Evolutionary conservation across 2,797 vertebrate genomes (phyloP).

Genomic region (Geotria australis): DNA sequence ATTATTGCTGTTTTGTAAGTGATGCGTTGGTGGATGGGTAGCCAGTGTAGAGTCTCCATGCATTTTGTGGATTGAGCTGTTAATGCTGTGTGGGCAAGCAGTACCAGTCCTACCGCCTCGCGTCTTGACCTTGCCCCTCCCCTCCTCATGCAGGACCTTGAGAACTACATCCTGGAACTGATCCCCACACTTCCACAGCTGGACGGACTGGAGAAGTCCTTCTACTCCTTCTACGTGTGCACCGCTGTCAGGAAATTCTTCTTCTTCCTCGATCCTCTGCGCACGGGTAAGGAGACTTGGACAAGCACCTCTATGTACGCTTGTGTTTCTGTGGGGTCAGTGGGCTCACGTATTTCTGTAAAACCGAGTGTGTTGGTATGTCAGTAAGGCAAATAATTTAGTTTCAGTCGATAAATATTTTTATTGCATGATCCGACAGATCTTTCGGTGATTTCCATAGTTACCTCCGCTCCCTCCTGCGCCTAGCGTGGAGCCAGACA

Average conservation of each 20-base stretch:
- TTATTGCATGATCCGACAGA: too few relatives aligned
- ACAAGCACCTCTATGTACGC: slow-evolving; percentile 1
- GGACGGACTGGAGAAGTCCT: slow-evolving; percentile 94
- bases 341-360: background rate
- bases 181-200: slow-evolving; percentile 86
- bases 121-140: background rate
- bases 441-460: too few relatives aligned
- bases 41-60: too few relatives aligned
- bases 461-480: too few relatives aligned
- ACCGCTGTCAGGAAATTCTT: slow-evolving; percentile 93
- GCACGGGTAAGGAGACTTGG: slow-evolving; percentile 33
- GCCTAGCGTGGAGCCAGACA: too few relatives aligned
- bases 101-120: slow-evolving; percentile 1
- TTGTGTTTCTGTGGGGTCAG: background rate
- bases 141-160: slow-evolving; percentile 35
- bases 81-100: too few relatives aligned
- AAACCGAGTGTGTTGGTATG: background rate
- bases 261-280: slow-evolving; percentile 83
- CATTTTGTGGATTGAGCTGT: too few relatives aligned
- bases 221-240: slow-evolving; percentile 94
- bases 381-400: too few relatives aligned
- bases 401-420: too few relatives aligned
- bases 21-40: too few relatives aligned
- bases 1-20: too few relatives aligned
- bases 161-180: slow-evolving; percentile 92